Evolutionary conservation across 2,888 invertebrate genomes (phyloP).

Genomic region (Cataglyphis albicans): DNA sequence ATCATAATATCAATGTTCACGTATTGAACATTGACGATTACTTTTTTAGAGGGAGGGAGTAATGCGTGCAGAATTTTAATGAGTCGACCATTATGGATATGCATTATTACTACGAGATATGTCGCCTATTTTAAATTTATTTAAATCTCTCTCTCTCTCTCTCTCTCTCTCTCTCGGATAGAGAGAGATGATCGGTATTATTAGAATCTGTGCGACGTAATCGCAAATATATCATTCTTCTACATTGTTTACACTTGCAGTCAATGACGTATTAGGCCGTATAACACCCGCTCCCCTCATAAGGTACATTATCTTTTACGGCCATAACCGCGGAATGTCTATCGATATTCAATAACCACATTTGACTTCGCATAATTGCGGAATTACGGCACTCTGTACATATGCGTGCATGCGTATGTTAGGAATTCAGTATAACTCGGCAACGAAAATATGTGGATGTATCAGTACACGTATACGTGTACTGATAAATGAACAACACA

Average conservation of each 20-base stretch:
- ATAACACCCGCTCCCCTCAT: constrained; percentile 32
- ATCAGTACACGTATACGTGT: neutral
- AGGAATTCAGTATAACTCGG: constrained; percentile 41
- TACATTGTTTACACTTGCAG: neutral
- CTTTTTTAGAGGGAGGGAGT: neutral
- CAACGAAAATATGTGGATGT: constrained; percentile 40
- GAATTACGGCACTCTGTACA: constrained; percentile 16
- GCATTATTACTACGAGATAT: neutral
- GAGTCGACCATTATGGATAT: neutral
- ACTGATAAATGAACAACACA: constrained; percentile 40
- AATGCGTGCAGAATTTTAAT: neutral
- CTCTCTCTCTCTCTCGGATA: neutral
- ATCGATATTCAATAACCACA: constrained; percentile 71
- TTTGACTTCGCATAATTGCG: constrained; percentile 63
- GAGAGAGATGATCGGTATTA: constrained; percentile 1
- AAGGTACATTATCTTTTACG: constrained; percentile 33
- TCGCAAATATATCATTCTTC: neutral
- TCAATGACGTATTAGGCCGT: constrained; percentile 12
- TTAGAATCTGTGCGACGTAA: neutral
- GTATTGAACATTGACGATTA: neutral
- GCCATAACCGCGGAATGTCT: constrained; percentile 34
- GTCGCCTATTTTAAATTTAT: neutral
- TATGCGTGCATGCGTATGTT: neutral
- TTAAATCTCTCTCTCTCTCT: neutral
- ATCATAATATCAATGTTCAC: neutral